Evolutionary conservation across 2,797 vertebrate species (phyloP), one percentile per base, ranked within the genome.

Genomic region (Ambastaia sidthimunki): DNA sequence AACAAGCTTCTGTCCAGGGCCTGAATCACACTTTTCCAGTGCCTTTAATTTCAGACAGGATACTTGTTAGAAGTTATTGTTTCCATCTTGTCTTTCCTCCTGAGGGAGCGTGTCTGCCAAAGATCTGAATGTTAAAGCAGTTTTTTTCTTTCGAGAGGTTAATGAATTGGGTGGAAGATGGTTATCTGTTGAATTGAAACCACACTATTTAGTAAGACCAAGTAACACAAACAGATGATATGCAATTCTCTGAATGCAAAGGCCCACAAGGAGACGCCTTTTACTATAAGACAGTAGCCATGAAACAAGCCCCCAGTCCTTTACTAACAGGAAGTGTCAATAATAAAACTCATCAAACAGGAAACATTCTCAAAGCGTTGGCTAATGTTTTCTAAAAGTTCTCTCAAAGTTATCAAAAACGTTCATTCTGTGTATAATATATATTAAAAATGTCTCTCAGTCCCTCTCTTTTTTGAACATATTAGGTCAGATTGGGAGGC

Each of bases 121-220:
- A 57, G 52, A 37, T 34, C 10, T 16, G 7, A 63, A 69, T 75
- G 50, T 69, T 74, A 25, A 72, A 0, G 4, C 25, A 1, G 19
- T 70, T 50, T 50, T 52, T 54, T 55, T 47, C 25, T 1, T 31
- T 31, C 47, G 60, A 7, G 21, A 31, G 59, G 41, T 4, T 71
- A 31, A 67, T 60, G 15, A 15, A 12, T 44, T 15, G 44, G 52
- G 63, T 74, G 34, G 3, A 68, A 23, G 63, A 18, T 25, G 25
- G 25, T 44, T 21, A 57, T 28, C 34, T 73, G n/a, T 67, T 80
- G 21, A 74, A 37, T 67, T 80, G 31, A 74, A 50, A 31, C 16
- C 41, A 37, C 63, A 48, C 41, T 11, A 44, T 44, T 11, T 44
- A 11, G 28, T 28, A 28, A 28, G 41, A 52, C 3, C 50, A 5